Evolutionary conservation across 2,797 vertebrate species (phyloP), one percentile per base, ranked within the genome.

Genomic region (Heteromormyrus szaboi): DNA sequence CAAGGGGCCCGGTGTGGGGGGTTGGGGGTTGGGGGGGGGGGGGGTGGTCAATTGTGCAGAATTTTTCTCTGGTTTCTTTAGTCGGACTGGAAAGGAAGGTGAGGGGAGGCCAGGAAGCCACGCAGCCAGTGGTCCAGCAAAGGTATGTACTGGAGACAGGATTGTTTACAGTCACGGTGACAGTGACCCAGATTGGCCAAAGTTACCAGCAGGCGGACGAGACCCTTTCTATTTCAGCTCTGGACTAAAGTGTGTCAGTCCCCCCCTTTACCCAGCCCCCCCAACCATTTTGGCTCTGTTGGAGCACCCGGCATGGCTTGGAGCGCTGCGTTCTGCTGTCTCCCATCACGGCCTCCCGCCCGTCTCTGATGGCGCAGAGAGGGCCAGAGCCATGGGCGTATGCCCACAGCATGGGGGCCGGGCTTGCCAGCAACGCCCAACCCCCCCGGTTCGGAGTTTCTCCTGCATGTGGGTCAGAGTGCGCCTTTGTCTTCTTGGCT

Each of bases 141-240:
- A 50, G 59, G 59, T 50, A 6, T 0, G n/a, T 48, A n/a, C 48
- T 25, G 46, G 25, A 33, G 44, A 25, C 87, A 19, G 65, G 4
- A 51, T n/a, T 76, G 46, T 76, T 76, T 50, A 53, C 62, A 79
- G 65, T 76, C 62, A 33, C 93, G 94, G 93, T 92, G 93, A 91
- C 90, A 91, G 92, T 95, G 95, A 94, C 95, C 95, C 94, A 96
- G 94, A 96, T 95, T 94, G 90, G 87, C 91, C 86, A 92, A 53
- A 50, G 62, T 33, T 92, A 92, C 54, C 92, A 94, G 91, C 92
- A 93, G 93, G 91, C 25, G 22, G 65, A 90, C 91, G 88, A 46
- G 92, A 92, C 91, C 92, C 90, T 87, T 54, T 37, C 41, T 37
- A 46, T 68, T 53, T 76, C 22, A 33, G 79, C 53, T 46, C 76